phyloP scores from a whole-genome alignment of 92 coral and sea anemone species.

The Porites divaricata region DNA sequence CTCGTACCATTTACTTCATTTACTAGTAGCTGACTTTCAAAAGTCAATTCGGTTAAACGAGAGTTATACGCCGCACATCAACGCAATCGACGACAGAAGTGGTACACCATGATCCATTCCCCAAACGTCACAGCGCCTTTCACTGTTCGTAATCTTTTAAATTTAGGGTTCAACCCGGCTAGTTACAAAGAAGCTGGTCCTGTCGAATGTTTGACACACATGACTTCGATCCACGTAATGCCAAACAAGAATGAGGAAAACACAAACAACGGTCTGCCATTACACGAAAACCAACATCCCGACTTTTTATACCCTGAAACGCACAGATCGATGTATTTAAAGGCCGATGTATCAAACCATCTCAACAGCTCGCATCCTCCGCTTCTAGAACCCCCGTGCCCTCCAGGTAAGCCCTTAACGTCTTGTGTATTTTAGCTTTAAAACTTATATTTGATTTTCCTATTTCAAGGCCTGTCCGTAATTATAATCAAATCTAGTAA shows the following conservation, averaged over 20 bases:
- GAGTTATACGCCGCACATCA: conserved; percentile 34
- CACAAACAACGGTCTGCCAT: conserved; percentile 83
- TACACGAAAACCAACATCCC: conserved; percentile 77
- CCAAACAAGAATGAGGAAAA: conserved; percentile 90
- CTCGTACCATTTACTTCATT: conserved; percentile 96
- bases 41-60: conserved; percentile 79
- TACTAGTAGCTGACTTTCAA: conserved; percentile 84
- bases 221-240: conserved; percentile 86
- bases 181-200: conserved; percentile 91
- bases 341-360: conserved; percentile 73
- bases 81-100: conserved; percentile 57
- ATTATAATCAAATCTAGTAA: conserved; percentile 94
- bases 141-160: conserved; percentile 93
- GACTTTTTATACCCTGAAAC: conserved; percentile 81
- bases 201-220: conserved; percentile 86
- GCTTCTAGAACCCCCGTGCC: conserved; percentile 77
- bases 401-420: conserved; percentile 65
- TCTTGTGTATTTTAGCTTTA: conserved; percentile 82
- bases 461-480: conserved; percentile 84
- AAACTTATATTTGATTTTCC: conserved; percentile 83
- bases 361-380: conserved; percentile 78
- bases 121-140: conserved; percentile 95
- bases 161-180: conserved; percentile 83
- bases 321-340: conserved; percentile 90
- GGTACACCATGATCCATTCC: conserved; percentile 88